Evolutionary conservation across 2,888 invertebrate genomes (phyloP).

Genomic region (Drosophila macrospina): DNA sequence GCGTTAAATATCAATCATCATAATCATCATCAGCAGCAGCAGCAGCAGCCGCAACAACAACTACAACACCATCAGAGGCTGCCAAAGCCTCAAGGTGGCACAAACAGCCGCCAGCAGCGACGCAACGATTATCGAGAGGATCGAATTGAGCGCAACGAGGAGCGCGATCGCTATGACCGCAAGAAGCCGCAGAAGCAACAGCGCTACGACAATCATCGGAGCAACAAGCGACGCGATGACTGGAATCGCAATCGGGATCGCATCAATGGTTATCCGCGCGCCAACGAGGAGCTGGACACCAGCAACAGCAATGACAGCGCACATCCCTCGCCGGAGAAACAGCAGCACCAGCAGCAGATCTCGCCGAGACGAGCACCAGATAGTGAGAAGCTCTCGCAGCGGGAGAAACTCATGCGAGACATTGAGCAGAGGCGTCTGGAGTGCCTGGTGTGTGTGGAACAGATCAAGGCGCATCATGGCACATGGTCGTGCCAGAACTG

Average conservation of each 20-base stretch:
- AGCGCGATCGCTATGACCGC: slow-evolving; percentile 67
- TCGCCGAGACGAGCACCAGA: slow-evolving; percentile 68
- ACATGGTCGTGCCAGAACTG: slow-evolving; percentile 97
- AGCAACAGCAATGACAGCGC: slow-evolving; percentile 83
- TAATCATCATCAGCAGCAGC: slow-evolving; percentile 22
- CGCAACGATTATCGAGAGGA: slow-evolving; percentile 56
- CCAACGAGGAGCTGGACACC: slow-evolving; percentile 79
- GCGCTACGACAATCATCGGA: slow-evolving; percentile 83
- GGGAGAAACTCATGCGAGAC: slow-evolving; percentile 93
- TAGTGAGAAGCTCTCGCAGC: slow-evolving; percentile 88
- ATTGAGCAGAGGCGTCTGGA: slow-evolving; percentile 93
- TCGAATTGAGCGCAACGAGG: slow-evolving; percentile 28
- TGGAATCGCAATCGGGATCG: slow-evolving; percentile 84
- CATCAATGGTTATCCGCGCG: slow-evolving; percentile 80
- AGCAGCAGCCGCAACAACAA: slow-evolving; percentile 15
- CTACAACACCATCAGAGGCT: slow-evolving; percentile 4
- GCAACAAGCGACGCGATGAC: slow-evolving; percentile 83
- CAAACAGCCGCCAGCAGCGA: slow-evolving; percentile 44
- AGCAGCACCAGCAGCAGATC: slow-evolving; percentile 50
- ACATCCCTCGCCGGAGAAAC: slow-evolving; percentile 82
- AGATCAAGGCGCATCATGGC: slow-evolving; percentile 91
- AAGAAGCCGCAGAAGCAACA: slow-evolving; percentile 82
- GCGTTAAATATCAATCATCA: slow-evolving; percentile 5
- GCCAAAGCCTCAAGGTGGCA: slow-evolving; percentile 26
- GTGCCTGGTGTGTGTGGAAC: slow-evolving; percentile 97